Evolutionary conservation across 1,140 invertebrate genomes (phyloP), one percentile per base, ranked within the genome.

Genomic region (Orchesella cincta): DNA sequence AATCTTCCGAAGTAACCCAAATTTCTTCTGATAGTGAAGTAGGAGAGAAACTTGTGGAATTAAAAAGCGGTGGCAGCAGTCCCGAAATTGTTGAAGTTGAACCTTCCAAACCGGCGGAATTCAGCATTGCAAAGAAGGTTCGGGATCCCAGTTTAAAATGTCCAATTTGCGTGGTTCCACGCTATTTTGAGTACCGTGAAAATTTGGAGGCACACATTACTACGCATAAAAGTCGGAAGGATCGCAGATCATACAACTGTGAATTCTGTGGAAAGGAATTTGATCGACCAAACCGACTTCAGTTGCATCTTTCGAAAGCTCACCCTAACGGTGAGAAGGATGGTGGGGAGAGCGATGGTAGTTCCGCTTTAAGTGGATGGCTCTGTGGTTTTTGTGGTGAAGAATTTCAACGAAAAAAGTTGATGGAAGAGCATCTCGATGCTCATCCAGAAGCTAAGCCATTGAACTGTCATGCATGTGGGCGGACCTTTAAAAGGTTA

Each of bases 131-230:
- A 8, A 67, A 67, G n/a, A 29, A 26, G 12, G 33, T 31, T 26
- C 29, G 33, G n/a, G 62, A 67, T n/a, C 62, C 62, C 8, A 31
- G 5, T 67, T 67, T 67, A 33, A 67, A 67, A 67, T 67, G 62
- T n/a, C 62, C 62, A 5, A 5, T 31, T 33, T 67, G 62, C 31
- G 26, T 29, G 29, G 33, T 67, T 67, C 62, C 62, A 26, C 62
- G 62, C n/a, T 67, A 67, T 33, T 67, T 67, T n/a, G 33, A 67
- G 29, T 18, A 8, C 29, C 26, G 8, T 14, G 62, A 2, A 33
- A 67, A 67, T n/a, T 12, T 31, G 8, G 62, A 67, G n/a, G 62
- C 29, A 29, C 62, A 67, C 23, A 33, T 67, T 8, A 12, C 1
- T 3, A 29, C 8, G n/a, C n/a, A n/a, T n/a, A n/a, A n/a, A n/a